Evolutionary conservation across 2,113 vertebrate species (phyloP), one percentile per base, ranked within the genome.

Genomic region (Lynx canadensis): DNA sequence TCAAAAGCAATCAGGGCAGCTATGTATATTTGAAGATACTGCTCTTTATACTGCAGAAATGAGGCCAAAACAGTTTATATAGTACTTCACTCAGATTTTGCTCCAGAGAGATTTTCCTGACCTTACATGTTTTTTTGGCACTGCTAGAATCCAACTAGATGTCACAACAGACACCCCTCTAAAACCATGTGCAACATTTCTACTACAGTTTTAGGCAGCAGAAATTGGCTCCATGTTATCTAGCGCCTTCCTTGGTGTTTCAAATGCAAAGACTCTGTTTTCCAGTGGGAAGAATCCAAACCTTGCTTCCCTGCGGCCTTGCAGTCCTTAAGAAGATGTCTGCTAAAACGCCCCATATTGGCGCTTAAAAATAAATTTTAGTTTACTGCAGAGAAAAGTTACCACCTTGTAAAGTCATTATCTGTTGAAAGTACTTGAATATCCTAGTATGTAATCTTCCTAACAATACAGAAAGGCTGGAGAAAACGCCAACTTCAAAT

Each of bases 81-180:
- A 60, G 23, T 38, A 45, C 79, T 45, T 68, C 38, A 91, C 31
- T 79, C 41, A 50, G 86, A 65, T 73, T 76, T 60, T 68, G 63
- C 74, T 80, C 73, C 57, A 19, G 23, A 91, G 82, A 66, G 52
- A 29, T 65, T 86, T 97, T 92, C 81, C 89, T 73, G 66, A 80
- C 50, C 23, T 76, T 74, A 10, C 2, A 33, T 78, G 76, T 76
- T 80, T 60, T 57, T 57, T 74, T 55, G 18, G 78, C 3, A 88
- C 41, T n/a, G 21, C 31, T 60, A 27, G 81, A 71, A 74, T 82
- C 89, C 79, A 89, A 31, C 50, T 15, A 52, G 38, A 48, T 66
- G 81, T 89, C 87, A 86, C 27, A 60, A 29, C 1, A 85, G 92
- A 84, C 50, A 74, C 4, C 36, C 31, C 79, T 76, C 78, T 63